Conservation (phyloP, 1,140 invertebrate species). For the Listronotus oregonensis region DNA sequence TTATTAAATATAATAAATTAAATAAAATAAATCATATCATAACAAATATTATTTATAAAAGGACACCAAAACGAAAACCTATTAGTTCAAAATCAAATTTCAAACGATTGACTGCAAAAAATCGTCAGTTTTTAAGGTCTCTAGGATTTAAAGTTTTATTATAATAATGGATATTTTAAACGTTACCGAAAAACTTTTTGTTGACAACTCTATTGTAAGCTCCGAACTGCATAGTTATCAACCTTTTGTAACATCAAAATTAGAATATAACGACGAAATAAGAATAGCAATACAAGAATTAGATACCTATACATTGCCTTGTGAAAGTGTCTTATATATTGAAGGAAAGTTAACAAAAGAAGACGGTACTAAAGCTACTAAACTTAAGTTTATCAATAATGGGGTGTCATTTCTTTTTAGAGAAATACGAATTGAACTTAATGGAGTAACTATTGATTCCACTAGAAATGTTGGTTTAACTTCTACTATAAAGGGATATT, state of each 20-base stretch:
- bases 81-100: constrained; percentile 7
- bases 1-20: constrained; percentile 16
- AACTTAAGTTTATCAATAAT: constrained; percentile 53
- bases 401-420: constrained; percentile 55
- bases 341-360: constrained; percentile 42
- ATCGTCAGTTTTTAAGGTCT: constrained; percentile 21
- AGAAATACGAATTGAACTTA: constrained; percentile 58
- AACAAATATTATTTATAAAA: constrained; percentile 4
- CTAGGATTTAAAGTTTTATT: constrained; percentile 23
- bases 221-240: constrained; percentile 35
- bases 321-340: constrained; percentile 42
- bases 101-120: constrained; percentile 13
- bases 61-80: constrained; percentile 3
- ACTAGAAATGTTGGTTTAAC: constrained; percentile 54
- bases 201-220: constrained; percentile 23
- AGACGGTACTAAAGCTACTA: constrained; percentile 24
- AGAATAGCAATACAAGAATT: constrained; percentile 40
- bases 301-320: constrained; percentile 41
- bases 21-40: neutral
- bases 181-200: constrained; percentile 6
- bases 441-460: constrained; percentile 56
- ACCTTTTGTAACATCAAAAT: constrained; percentile 30
- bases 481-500: constrained; percentile 54
- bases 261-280: constrained; percentile 41
- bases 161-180: constrained; percentile 31